Percentiles rank a stretch among this genome's conserved stretches.
phyloP scores from a whole-genome alignment of 2,888 invertebrate species.

The Andrena chrysosceles region DNA sequence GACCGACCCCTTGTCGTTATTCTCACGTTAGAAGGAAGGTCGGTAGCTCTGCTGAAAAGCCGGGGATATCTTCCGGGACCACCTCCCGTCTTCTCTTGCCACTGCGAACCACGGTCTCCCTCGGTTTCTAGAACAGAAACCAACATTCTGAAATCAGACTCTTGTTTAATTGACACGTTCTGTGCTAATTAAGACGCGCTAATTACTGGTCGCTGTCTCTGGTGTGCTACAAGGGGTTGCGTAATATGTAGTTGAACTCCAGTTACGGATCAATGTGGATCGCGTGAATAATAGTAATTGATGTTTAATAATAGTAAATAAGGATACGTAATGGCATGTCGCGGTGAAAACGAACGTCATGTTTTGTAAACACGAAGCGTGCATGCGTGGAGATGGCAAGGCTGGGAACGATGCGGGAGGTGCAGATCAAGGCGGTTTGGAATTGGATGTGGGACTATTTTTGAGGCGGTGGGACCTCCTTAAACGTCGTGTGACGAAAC shows the following conservation, averaged over 20 bases:
- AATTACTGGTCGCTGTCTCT: neutral
- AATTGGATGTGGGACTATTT: conserved; percentile 21
- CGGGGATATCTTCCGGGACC: conserved; percentile 57
- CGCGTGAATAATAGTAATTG: neutral
- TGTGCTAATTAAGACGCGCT: neutral
- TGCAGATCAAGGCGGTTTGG: neutral
- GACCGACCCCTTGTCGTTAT: conserved; percentile 45
- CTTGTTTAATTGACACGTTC: neutral
- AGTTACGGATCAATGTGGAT: neutral
- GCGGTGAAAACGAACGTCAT: too few species aligned
- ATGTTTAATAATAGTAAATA: too few species aligned
- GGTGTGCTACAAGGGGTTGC: neutral
- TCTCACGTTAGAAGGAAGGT: conserved; percentile 55
- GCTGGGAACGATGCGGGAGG: conserved; percentile 28
- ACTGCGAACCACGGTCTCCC: conserved; percentile 22
- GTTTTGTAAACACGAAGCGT: too few species aligned
- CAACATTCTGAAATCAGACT: conserved; percentile 4
- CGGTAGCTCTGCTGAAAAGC: conserved; percentile 43
- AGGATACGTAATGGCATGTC: too few species aligned
- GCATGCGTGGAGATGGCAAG: too few species aligned
- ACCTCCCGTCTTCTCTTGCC: conserved; percentile 44
- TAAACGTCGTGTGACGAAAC: neutral
- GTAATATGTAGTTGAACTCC: neutral
- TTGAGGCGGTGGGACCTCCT: neutral
- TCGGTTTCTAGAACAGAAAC: conserved; percentile 54